These are phyloP conservation scores for Tenthredo notha DNA, from an alignment of 2,888 invertebrate genomes.

Conservation along the genomic window DNA sequence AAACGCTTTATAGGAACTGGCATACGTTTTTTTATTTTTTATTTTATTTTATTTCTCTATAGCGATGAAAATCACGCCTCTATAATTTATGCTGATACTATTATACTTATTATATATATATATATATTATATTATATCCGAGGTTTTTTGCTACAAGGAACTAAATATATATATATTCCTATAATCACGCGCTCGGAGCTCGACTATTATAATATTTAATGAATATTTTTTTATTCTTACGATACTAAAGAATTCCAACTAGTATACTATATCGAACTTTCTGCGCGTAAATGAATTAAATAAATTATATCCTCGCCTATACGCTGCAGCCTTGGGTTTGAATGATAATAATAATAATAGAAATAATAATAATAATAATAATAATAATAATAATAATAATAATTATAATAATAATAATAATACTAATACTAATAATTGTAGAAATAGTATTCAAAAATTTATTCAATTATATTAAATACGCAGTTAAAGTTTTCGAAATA, in stretches of 20 bases:
- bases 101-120: neutral
- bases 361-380: neutral
- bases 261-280: neutral
- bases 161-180: neutral
- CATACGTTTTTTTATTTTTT: neutral
- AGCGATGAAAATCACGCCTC: slow-evolving; percentile 1
- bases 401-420: neutral
- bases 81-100: neutral
- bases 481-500: neutral
- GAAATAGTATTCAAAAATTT: neutral
- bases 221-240: neutral
- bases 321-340: neutral
- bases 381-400: neutral
- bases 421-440: neutral
- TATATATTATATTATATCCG: neutral
- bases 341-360: neutral
- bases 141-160: neutral
- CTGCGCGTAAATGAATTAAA: slow-evolving; percentile 3
- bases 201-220: neutral
- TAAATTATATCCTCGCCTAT: neutral
- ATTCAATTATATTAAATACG: neutral
- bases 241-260: neutral
- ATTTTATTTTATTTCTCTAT: neutral
- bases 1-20: neutral
- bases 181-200: neutral